Evolutionary conservation across 2,888 invertebrate species (phyloP), one percentile per base, ranked within the genome.

Genomic region (Mythimna pallens): DNA sequence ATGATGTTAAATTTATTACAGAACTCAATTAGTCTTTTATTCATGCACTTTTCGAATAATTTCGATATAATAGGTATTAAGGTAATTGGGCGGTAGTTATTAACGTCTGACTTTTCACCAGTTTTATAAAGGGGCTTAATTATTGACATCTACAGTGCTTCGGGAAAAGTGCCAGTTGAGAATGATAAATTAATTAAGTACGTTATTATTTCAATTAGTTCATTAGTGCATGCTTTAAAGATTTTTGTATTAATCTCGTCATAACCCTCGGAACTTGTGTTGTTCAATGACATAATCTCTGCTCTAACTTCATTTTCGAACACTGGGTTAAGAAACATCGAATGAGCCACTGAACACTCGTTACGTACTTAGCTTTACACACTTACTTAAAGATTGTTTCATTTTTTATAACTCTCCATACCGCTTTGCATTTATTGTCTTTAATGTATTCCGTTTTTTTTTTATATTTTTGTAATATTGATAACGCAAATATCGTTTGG

Each of bases 1-100:
- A 57, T 57, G 17, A 17, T 57, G 20, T 57, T 57, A 57, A 30
- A 57, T 57, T 57, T 57, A 57, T 57, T 57, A 57, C 57, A 57
- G 17, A 57, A 30, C 12, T 57, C 57, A 30, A 57, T 57, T 17
- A 57, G 8, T 57, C 57, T 30, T 57, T 57, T 57, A 8, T 57
- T 30, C 57, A 57, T 57, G 17, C 57, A 30, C 57, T 57, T 57
- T 57, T 57, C 30, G 8, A 57, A 57, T 17, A 57, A 30, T 17
- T 57, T 57, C 2, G 57, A 30, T 30, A 34, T 8, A 57, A 57
- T 57, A 57, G 57, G 30, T 57, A 17, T 57, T 30, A 57, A 57
- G 3, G 43, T 43, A 43, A 43, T 43, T 36, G 34, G 58, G 34
- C 34, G 58, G 34, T 34, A 59, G 6, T 36, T 34, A 12, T 59